Percentiles rank a stretch among this genome's conserved stretches.
Conservation (phyloP, 2,113 vertebrate genomes). For the Narcine bancroftii region DNA sequence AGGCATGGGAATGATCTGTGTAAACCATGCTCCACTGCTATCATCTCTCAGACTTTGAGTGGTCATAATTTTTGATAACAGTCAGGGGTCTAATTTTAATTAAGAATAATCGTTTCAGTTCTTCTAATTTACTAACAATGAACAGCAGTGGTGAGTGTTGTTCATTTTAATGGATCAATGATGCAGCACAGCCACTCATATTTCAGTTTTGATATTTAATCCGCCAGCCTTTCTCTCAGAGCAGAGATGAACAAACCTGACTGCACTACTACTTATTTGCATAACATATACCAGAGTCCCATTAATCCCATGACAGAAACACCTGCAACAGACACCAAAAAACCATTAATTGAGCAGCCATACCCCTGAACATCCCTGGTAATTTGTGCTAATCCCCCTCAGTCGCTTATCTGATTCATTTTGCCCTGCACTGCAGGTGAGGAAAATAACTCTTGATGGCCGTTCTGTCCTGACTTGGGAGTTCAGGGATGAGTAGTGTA, state of each 20-base stretch:
- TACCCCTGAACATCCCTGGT: neutral
- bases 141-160: neutral
- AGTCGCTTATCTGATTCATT: neutral
- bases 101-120: slow-evolving; percentile 31
- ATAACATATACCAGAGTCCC: neutral
- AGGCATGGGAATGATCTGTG: slow-evolving; percentile 3
- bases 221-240: neutral
- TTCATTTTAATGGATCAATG: neutral
- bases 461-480: neutral
- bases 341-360: neutral
- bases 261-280: neutral
- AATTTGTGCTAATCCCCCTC: neutral
- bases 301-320: neutral
- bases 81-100: slow-evolving; percentile 36
- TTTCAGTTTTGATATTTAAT: slow-evolving; percentile 20
- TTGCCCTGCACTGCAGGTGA: neutral
- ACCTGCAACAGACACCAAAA: neutral
- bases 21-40: neutral
- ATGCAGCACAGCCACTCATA: neutral
- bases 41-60: slow-evolving; percentile 26
- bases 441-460: neutral
- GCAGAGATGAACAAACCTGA: neutral
- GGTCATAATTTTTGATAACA: slow-evolving; percentile 36
- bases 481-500: neutral
- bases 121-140: slow-evolving; percentile 35